Base-by-base conservation (phyloP, 37 sponge, comb jelly and placozoan species). In the Geodia barretti region DNA sequence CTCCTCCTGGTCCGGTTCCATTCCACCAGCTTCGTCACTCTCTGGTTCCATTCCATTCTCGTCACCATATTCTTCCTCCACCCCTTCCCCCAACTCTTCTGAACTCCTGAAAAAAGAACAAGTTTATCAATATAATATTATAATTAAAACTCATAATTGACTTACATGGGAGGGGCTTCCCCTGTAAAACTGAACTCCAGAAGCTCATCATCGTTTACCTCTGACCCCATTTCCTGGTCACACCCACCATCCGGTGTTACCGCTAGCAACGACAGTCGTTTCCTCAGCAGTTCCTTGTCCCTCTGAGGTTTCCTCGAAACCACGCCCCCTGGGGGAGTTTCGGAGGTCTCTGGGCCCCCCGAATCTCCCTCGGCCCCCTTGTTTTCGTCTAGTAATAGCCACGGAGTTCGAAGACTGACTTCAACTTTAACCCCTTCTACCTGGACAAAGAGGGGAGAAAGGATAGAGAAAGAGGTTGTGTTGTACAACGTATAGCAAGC, bases 341-440 rank as follows among this genome's bases (percentile, higher is more conserved):
- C 65, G 14, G 11, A 17, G 14, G 7, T 14, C 14, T 14, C 54
- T 17, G 11, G 11, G 11, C 54, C 54, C 14, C 54, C 54, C 54
- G 7, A 17, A 7, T 47, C 54, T 47, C 54, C 54, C 54, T 47
- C 54, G 11, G 7, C 54, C 54, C 14, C 54, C 54, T 14, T 68
- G 24, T 68, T 33, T 28, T 30, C 33, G 29, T 68, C 68, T 19
- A 67, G 74, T n/a, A n/a, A n/a, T n/a, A n/a, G n/a, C 83, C 74
- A 74, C n/a, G 83, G 74, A 32, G 66, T 62, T 30, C 43, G 43
- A 9, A 83, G 58, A 33, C 63, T 38, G 30, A 83, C 75, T 4
- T 32, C 64, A 19, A 83, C 74, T 30, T 37, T 74, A 23, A 73
- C 75, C 7, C 75, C 83, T 34, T 65, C 47, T 2, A 83, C 67